Evolutionary conservation across 2,888 invertebrate species (phyloP).

Genomic region (Barypeithes pellucidus): DNA sequence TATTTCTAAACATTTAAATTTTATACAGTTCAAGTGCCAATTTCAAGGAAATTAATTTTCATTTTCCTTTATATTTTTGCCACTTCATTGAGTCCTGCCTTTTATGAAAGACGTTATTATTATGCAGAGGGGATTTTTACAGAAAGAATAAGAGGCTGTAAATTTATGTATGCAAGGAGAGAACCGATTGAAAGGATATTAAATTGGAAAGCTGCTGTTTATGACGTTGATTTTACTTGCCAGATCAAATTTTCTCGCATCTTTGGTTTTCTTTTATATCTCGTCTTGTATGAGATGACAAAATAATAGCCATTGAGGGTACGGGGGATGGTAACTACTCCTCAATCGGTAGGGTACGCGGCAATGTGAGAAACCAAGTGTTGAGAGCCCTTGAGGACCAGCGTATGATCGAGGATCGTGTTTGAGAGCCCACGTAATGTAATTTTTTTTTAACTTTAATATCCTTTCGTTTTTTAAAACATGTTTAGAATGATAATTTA

Average conservation of each 20-base stretch:
- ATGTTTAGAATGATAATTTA: no score
- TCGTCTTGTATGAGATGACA: not conserved
- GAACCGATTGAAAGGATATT: not conserved
- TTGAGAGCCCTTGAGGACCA: no score
- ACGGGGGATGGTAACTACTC: no score
- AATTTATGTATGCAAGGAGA: not conserved
- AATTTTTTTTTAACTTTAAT: no score
- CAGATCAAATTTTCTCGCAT: not conserved
- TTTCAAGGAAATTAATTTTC: not conserved
- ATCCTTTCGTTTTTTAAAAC: no score
- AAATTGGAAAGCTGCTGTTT: slow-evolving; percentile 1
- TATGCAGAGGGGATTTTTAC: not conserved
- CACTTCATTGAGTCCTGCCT: not conserved
- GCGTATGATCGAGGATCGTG: no score
- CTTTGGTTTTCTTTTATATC: not conserved
- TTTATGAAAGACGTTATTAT: not conserved
- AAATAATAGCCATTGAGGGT: not conserved
- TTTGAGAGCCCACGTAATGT: no score
- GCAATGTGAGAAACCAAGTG: no score
- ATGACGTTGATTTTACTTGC: not conserved
- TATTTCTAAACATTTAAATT: no score
- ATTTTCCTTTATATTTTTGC: not conserved
- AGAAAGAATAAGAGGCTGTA: not conserved
- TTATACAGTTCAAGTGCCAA: not conserved
- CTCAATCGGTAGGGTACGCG: no score